A percentile compares a stretch with the other conserved stretches of the same genome.
These are phyloP conservation scores for Pseudochaenichthys georgianus DNA, from an alignment of 2,797 vertebrate genomes.

Conservation along the genomic window DNA sequence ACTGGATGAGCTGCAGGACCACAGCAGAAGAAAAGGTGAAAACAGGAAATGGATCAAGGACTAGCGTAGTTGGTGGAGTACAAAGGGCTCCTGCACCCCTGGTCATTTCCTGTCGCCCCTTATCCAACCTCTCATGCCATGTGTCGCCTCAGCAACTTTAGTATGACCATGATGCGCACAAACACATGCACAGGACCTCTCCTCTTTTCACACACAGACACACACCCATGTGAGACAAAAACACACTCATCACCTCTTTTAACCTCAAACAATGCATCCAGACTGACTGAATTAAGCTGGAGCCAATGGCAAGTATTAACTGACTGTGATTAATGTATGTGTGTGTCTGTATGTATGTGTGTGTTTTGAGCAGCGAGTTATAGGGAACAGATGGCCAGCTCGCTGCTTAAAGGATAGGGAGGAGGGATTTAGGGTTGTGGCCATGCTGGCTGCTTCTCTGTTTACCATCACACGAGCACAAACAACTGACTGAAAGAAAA, in stretches of 20 bases:
- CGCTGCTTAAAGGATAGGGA: constrained; percentile 73
- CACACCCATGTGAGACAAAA: neutral
- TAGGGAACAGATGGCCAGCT: constrained; percentile 80
- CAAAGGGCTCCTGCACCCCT: constrained; percentile 53
- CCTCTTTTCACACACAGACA: constrained; percentile 20
- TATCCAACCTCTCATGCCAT: constrained; percentile 41
- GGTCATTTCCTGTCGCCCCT: constrained; percentile 66
- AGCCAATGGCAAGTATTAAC: constrained; percentile 1
- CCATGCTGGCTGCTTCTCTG: constrained; percentile 35
- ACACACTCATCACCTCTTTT: neutral
- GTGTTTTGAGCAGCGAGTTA: constrained; percentile 32
- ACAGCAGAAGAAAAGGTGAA: constrained; percentile 36
- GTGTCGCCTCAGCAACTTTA: constrained; percentile 47
- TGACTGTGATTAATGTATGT: constrained; percentile 19
- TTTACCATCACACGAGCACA: constrained; percentile 56
- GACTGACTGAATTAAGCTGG: constrained; percentile 2
- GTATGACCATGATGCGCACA: constrained; percentile 13
- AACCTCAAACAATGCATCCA: neutral
- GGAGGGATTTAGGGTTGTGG: constrained; percentile 61
- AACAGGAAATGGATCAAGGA: constrained; percentile 71
- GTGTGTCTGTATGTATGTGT: constrained; percentile 11
- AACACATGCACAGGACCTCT: constrained; percentile 4
- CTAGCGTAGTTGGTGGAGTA: constrained; percentile 34
- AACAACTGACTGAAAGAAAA: constrained; percentile 40
- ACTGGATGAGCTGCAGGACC: constrained; percentile 2